These are phyloP conservation scores for Drosophila kuntzei DNA, from an alignment of 2,888 invertebrate species.

Conservation along the genomic window DNA sequence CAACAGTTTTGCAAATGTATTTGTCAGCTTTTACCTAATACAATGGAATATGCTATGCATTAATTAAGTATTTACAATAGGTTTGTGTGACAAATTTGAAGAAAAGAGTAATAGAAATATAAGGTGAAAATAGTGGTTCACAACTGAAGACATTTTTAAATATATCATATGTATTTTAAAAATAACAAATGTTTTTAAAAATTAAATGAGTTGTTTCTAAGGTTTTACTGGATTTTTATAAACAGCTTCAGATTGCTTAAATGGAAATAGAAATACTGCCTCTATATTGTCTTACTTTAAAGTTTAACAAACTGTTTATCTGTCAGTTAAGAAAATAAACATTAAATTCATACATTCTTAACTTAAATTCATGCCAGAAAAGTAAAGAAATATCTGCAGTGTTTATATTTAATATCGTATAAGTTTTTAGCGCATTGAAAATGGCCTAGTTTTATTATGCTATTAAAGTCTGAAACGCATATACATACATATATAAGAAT, in stretches of 20 bases:
- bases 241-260: background rate
- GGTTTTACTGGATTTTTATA: background rate
- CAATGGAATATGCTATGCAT: too few species aligned
- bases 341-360: background rate
- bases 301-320: background rate
- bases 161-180: too few species aligned
- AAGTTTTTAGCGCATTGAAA: slow-evolving; percentile 27
- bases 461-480: slow-evolving; percentile 34
- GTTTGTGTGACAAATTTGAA: background rate
- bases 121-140: too few species aligned
- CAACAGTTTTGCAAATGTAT: background rate
- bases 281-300: background rate
- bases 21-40: background rate
- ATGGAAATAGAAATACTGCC: background rate
- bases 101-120: background rate
- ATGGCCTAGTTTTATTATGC: slow-evolving; percentile 36
- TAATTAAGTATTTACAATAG: too few species aligned
- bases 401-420: slow-evolving; percentile 29
- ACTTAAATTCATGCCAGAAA: background rate
- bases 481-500: slow-evolving; percentile 23
- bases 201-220: too few species aligned
- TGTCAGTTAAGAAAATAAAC: background rate
- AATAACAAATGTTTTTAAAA: too few species aligned
- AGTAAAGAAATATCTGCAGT: slow-evolving; percentile 6
- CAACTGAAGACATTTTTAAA: too few species aligned